These are phyloP conservation scores for Palythoa caribaeorum DNA, from an alignment of 92 coral and sea anemone species.

Conservation along the genomic window DNA sequence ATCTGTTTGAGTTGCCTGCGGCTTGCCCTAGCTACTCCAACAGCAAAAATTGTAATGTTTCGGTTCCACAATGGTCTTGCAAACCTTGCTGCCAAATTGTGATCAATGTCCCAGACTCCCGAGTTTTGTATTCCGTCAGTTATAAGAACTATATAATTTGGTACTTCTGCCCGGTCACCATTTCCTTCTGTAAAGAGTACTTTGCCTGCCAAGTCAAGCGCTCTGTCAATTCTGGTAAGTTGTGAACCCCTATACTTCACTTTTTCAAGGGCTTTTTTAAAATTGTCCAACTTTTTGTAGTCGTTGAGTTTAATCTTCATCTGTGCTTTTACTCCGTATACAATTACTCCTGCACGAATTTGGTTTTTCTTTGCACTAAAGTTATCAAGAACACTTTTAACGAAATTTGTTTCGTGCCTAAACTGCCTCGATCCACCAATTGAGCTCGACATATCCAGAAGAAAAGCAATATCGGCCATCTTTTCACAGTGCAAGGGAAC, in stretches of 20 bases:
- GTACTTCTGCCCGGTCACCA: conserved; percentile 29
- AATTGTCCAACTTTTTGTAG: neutral
- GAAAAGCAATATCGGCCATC: conserved; percentile 33
- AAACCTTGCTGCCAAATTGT: neutral
- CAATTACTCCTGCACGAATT: conserved; percentile 32
- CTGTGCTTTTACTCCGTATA: conserved; percentile 7
- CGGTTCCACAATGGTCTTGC: conserved; percentile 37
- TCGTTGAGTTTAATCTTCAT: conserved; percentile 29
- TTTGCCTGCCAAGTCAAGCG: conserved; percentile 6
- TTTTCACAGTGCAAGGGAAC: conserved; percentile 40
- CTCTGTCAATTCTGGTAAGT: conserved; percentile 22
- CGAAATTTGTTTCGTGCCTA: conserved; percentile 25
- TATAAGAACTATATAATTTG: conserved; percentile 35
- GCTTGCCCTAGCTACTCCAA: conserved; percentile 20
- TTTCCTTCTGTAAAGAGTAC: conserved; percentile 17
- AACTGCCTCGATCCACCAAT: conserved; percentile 2
- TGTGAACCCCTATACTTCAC: conserved; percentile 20
- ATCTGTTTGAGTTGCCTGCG: neutral
- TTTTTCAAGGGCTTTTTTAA: conserved; percentile 5
- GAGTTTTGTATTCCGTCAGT: conserved; percentile 50
- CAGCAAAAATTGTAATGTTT: conserved; percentile 41
- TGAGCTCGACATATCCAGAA: conserved; percentile 44
- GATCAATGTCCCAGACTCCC: neutral
- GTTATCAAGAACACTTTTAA: conserved; percentile 29
- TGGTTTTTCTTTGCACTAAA: conserved; percentile 5